phyloP scores from a whole-genome alignment of 2,113 vertebrate genomes.

The Salvelinus namaycush region DNA sequence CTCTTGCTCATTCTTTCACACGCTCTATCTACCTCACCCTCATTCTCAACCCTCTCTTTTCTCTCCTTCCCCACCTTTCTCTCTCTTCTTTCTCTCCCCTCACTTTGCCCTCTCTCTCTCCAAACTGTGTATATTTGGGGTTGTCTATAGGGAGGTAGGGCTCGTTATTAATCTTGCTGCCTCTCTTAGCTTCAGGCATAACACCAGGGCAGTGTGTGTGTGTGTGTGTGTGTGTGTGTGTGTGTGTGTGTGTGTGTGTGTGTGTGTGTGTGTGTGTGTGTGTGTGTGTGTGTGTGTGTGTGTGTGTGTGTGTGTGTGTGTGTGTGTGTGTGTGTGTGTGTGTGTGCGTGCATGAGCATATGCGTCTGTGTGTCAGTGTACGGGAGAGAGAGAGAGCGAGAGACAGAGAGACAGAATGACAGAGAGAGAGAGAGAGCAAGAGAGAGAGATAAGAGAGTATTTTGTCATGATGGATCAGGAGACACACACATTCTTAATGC shows the following conservation, averaged over 20 bases:
- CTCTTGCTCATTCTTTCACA: conserved; percentile 12
- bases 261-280: conserved; percentile 53
- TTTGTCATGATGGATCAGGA: conserved; percentile 71
- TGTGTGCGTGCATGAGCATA: conserved; percentile 38
- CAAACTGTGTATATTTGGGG: conserved; percentile 78
- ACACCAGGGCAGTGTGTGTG: conserved; percentile 70
- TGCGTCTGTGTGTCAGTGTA: conserved; percentile 27
- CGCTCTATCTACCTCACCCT: conserved; percentile 7
- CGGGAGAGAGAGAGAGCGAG: conserved; percentile 9
- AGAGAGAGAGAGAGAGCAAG: conserved; percentile 37
- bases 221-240: conserved; percentile 54
- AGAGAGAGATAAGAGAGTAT: conserved; percentile 62
- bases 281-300: conserved; percentile 16
- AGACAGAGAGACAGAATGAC: neutral
- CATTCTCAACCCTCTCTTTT: neutral
- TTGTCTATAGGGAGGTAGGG: conserved; percentile 74
- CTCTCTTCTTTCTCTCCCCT: neutral
- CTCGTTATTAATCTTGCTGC: conserved; percentile 80
- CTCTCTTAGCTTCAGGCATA: conserved; percentile 74
- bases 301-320: conserved; percentile 23
- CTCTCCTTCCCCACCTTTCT: neutral
- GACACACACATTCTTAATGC: conserved; percentile 69
- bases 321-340: conserved; percentile 22
- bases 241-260: conserved; percentile 54
- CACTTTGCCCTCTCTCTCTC: conserved; percentile 49